Evolutionary conservation across 2,888 invertebrate species (phyloP).

Genomic region (Bugula neritina): DNA sequence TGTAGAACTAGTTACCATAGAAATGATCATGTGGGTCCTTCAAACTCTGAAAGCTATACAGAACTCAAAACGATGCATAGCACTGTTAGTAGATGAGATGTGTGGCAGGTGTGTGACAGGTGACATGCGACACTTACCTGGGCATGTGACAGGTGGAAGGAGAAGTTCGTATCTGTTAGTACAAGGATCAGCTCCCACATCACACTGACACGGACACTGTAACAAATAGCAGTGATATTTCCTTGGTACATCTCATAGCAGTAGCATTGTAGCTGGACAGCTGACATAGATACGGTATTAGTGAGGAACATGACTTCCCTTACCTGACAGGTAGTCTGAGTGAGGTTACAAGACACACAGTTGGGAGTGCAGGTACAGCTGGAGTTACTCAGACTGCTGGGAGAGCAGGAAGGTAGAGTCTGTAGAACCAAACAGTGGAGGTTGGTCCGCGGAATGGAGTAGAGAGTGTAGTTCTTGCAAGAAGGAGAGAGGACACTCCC

Average conservation of each 20-base stretch:
- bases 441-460: background rate
- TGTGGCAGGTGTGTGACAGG: too few relatives aligned
- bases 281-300: too few relatives aligned
- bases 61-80: too few relatives aligned
- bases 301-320: too few relatives aligned
- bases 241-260: background rate
- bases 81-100: too few relatives aligned
- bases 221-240: background rate
- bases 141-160: background rate
- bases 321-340: background rate
- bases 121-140: too few relatives aligned
- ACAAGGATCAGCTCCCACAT: background rate
- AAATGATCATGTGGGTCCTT: too few relatives aligned
- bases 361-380: background rate
- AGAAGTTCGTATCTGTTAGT: background rate
- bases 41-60: too few relatives aligned
- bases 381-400: background rate
- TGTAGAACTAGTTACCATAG: too few relatives aligned
- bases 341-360: background rate
- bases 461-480: background rate
- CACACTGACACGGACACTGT: slow-evolving; percentile 5
- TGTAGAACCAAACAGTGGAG: background rate
- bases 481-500: background rate
- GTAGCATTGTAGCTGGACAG: too few relatives aligned
- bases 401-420: background rate